Conservation (phyloP, 2,888 invertebrate species). For the Acleris sparsana region DNA sequence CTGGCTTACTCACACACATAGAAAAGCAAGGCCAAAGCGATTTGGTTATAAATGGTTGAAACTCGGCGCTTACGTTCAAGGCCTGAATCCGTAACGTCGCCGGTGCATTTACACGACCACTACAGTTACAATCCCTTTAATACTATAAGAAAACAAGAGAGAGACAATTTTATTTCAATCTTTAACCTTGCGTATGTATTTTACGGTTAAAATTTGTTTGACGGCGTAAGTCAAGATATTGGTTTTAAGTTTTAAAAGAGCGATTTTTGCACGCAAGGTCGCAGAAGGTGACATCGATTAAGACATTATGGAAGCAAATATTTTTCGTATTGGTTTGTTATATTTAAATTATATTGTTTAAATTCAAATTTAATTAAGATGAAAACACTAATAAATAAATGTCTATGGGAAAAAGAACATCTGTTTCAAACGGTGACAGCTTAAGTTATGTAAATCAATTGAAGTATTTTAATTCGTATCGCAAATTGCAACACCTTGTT, state of each 20-base stretch:
- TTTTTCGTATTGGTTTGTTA: not conserved
- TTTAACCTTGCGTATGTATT: not conserved
- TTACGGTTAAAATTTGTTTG: not conserved
- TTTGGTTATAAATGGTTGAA: slow-evolving; percentile 5
- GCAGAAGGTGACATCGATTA: slow-evolving; percentile 19
- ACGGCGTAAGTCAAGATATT: not conserved
- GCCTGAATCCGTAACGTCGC: slow-evolving; percentile 2
- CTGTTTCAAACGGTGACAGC: too few relatives aligned
- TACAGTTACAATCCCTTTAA: not conserved
- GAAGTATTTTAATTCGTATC: too few relatives aligned
- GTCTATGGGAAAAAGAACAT: too few relatives aligned
- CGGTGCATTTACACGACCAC: slow-evolving; percentile 1
- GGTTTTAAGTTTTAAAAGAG: not conserved
- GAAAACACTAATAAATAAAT: too few relatives aligned
- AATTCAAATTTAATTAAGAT: too few relatives aligned
- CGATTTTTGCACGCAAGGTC: slow-evolving; percentile 19
- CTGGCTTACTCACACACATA: too few relatives aligned
- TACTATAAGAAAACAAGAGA: not conserved
- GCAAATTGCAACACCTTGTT: too few relatives aligned
- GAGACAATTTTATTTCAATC: not conserved
- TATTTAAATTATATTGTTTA: too few relatives aligned
- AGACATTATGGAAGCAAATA: slow-evolving; percentile 15
- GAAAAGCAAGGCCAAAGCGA: too few relatives aligned
- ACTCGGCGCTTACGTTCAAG: slow-evolving; percentile 2
- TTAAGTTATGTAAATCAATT: too few relatives aligned